Percentiles rank a stretch among this genome's conserved stretches.
phyloP scores from a whole-genome alignment of 2,888 invertebrate genomes.

The Heliconius ismenius region DNA sequence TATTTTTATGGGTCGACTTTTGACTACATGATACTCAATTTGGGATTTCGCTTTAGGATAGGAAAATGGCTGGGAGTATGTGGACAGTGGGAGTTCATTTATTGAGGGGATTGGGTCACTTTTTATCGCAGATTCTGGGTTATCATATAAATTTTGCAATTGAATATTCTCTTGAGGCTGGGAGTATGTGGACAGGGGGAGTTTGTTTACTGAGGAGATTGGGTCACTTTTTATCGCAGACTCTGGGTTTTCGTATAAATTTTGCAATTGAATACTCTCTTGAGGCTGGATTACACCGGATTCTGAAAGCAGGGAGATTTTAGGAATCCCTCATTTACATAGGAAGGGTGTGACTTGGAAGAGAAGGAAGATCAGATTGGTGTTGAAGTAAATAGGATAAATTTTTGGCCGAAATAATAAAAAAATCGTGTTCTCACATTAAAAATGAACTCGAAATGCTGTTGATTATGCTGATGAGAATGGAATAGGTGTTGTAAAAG shows the following conservation, averaged over 20 bases:
- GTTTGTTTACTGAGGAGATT: slow-evolving; percentile 23
- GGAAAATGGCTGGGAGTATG: not conserved
- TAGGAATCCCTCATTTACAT: slow-evolving; percentile 62
- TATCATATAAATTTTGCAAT: slow-evolving; percentile 47
- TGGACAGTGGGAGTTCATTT: slow-evolving; percentile 16
- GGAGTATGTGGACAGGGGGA: slow-evolving; percentile 10
- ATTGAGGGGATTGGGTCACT: slow-evolving; percentile 39
- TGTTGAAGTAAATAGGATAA: not conserved
- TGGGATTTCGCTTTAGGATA: not conserved
- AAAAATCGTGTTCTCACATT: not conserved
- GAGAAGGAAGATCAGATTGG: slow-evolving; percentile 3
- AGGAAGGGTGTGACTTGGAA: slow-evolving; percentile 32
- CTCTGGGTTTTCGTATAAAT: slow-evolving; percentile 48
- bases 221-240: slow-evolving; percentile 46
- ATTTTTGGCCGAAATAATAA: not conserved
- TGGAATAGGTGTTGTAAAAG: not conserved
- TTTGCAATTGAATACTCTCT: slow-evolving; percentile 47
- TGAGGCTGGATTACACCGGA: slow-evolving; percentile 51
- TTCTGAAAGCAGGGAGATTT: slow-evolving; percentile 72
- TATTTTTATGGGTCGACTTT: slow-evolving; percentile 8
- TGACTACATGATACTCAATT: slow-evolving; percentile 19
- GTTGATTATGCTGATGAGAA: not conserved
- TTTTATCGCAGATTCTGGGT: slow-evolving; percentile 46
- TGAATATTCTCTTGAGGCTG: slow-evolving; percentile 35
- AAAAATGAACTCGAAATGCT: not conserved